These are phyloP conservation scores for Eclectus roratus DNA, from an alignment of 2,113 vertebrate genomes.

Conservation along the genomic window DNA sequence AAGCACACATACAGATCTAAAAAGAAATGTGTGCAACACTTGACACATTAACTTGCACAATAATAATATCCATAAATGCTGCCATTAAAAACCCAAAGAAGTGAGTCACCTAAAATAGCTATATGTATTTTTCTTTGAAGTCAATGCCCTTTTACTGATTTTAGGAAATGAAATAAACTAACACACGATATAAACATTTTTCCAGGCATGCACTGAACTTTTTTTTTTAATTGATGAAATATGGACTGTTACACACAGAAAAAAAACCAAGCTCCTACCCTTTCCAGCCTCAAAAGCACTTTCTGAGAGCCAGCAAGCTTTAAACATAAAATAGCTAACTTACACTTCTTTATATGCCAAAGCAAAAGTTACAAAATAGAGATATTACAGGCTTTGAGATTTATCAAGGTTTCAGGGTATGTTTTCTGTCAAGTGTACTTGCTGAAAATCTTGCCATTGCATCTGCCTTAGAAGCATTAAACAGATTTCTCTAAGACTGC, in stretches of 20 bases:
- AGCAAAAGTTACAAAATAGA: slow-evolving; percentile 64
- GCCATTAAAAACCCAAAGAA: neutral
- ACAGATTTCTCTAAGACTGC: neutral
- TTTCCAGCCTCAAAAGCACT: neutral
- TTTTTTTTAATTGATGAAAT: slow-evolving; percentile 27
- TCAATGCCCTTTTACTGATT: slow-evolving; percentile 31
- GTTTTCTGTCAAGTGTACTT: neutral
- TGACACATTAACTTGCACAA: neutral
- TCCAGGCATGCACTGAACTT: slow-evolving; percentile 20
- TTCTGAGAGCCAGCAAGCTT: neutral
- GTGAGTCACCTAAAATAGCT: neutral
- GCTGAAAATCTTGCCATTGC: neutral
- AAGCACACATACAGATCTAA: neutral
- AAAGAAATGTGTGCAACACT: neutral
- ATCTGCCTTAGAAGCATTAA: slow-evolving; percentile 11
- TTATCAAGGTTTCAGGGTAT: neutral
- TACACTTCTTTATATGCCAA: slow-evolving; percentile 9
- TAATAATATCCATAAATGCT: neutral
- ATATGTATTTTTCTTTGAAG: slow-evolving; percentile 19
- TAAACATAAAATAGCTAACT: slow-evolving; percentile 40
- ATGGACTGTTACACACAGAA: neutral
- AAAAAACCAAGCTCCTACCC: neutral
- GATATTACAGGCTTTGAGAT: neutral
- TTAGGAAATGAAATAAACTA: slow-evolving; percentile 20
- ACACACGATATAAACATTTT: neutral